These are phyloP conservation scores for Cephus pygmeus DNA, from an alignment of 2,888 invertebrate genomes.

Conservation along the genomic window DNA sequence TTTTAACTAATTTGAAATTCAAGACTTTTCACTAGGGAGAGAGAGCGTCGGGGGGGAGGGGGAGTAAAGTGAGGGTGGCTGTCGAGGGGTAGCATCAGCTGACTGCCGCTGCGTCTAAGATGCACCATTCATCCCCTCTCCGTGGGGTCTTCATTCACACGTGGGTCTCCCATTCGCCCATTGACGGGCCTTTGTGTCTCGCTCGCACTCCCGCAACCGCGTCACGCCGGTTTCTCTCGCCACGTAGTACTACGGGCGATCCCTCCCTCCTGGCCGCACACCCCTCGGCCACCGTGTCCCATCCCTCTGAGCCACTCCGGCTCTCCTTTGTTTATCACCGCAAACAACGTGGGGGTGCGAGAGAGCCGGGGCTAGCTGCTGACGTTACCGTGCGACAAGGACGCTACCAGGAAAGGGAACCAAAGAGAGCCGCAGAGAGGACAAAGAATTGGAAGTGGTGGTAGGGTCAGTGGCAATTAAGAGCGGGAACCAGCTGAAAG, in stretches of 20 bases:
- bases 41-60: too few relatives aligned
- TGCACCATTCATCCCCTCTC: conserved; percentile 48
- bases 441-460: conserved; percentile 9
- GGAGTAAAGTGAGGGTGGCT: not conserved
- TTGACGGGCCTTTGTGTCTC: conserved; percentile 42
- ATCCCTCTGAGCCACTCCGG: conserved; percentile 10
- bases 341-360: conserved; percentile 22
- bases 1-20: conserved; percentile 47
- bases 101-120: conserved; percentile 40
- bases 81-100: conserved; percentile 16
- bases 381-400: not conserved
- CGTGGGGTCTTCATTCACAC: conserved; percentile 48
- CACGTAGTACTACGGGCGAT: conserved; percentile 13
- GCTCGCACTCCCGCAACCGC: conserved; percentile 10
- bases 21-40: conserved; percentile 26
- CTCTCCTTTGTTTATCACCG: conserved; percentile 31
- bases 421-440: conserved; percentile 9
- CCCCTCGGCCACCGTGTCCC: conserved; percentile 8
- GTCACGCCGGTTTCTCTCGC: conserved; percentile 12
- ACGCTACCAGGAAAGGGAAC: conserved; percentile 7
- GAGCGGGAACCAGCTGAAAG: conserved; percentile 45
- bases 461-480: conserved; percentile 46
- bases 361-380: not conserved
- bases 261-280: conserved; percentile 12
- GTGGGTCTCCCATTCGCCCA: conserved; percentile 44